A percentile compares a stretch with the other conserved stretches of the same genome.
Conservation (phyloP, 2,888 invertebrate genomes). For the Eilema griseolum region DNA sequence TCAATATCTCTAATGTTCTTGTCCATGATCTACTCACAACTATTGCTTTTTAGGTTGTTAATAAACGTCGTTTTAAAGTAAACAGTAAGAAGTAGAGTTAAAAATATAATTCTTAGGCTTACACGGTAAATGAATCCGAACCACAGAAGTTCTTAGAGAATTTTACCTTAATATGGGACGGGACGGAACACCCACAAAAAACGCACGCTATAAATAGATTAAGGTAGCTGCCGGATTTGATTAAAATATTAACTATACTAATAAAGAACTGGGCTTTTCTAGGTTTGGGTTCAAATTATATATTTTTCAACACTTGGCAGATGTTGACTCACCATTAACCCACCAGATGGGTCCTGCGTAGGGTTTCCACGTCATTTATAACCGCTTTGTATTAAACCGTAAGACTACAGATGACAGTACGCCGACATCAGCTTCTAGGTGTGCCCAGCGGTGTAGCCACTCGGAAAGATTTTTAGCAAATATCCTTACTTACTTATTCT, state of each 20-base stretch:
- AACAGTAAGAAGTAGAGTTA: background rate
- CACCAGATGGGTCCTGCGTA: no score
- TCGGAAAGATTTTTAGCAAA: no score
- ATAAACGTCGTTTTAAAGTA: background rate
- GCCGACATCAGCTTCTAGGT: no score
- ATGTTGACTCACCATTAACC: no score
- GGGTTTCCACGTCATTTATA: background rate
- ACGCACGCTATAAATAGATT: background rate
- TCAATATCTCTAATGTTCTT: background rate
- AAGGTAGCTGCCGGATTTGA: background rate
- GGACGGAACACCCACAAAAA: background rate
- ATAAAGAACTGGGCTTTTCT: background rate
- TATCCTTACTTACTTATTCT: no score
- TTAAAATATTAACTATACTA: background rate
- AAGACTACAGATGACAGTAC: no score
- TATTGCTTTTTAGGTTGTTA: background rate
- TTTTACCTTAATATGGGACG: background rate
- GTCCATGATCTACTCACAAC: background rate
- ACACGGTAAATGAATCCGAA: background rate
- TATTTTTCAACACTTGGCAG: background rate
- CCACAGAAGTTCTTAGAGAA: no score
- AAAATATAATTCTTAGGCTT: background rate
- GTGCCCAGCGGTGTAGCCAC: background rate
- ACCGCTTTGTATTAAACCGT: background rate
- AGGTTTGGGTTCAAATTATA: background rate